Base-by-base conservation (phyloP, 2,113 vertebrate species). In the Cyprinus carpio region DNA sequence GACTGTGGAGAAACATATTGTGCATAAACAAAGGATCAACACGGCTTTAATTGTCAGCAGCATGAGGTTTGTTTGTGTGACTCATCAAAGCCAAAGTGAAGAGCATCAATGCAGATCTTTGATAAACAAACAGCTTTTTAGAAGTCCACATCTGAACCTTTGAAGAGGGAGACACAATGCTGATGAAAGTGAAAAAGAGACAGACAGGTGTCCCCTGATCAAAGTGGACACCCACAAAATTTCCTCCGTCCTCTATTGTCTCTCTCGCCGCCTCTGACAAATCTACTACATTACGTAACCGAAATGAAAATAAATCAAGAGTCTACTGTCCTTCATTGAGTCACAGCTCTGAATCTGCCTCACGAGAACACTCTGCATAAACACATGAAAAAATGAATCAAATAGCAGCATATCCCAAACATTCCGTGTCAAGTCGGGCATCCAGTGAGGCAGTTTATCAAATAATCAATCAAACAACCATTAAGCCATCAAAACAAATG, bases 141-240 rank as follows among this genome's bases (percentile, higher is more conserved):
- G 75, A 81, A 62, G 64, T 85, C 67, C 84, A 81, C 62, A 74
- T 85, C 49, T 51, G 16, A 85, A 58, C 25, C 65, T 60, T 58
- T 62, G 40, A 74, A 51, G 77, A 79, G 67, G 37, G 20, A 72
- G 49, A 85, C 27, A 69, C 49, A 46, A 51, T 51, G 56, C 43
- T 60, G 69, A 86, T 65, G 40, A 46, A 75, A 64, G 51, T 49
- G 51, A 79, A 51, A 46, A 37, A 69, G 12, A 74, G 43, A 62
- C 56, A 75, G 84, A 64, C 67, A 81, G 78, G 20, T 62, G 78
- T 81, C 84, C 65, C 34, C 16, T 51, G 78, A 86, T 86, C 84
- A 86, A 86, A 75, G 77, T 49, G 67, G 56, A 81, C 56, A n/a
- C 54, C 27, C 31, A 60, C 18, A 40, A 69, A 65, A 18, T 78